Evolutionary conservation across 2,888 invertebrate genomes (phyloP).

Genomic region (Alentia gelatinosa): DNA sequence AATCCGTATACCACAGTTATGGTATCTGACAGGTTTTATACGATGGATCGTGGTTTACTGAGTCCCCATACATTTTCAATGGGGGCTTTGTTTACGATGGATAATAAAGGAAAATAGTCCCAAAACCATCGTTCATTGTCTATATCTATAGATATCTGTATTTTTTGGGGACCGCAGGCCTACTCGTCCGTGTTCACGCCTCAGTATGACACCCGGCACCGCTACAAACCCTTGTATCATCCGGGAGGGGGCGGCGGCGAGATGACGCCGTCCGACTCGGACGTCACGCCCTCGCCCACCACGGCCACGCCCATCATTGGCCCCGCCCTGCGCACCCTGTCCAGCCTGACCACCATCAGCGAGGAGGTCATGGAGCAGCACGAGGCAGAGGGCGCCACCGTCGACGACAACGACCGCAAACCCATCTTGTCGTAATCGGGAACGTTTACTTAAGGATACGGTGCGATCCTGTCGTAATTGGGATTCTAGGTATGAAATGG

Average conservation of each 20-base stretch:
- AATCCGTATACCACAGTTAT: no score
- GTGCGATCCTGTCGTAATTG: no score
- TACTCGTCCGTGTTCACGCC: slow-evolving; percentile 75
- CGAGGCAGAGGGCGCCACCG: not conserved
- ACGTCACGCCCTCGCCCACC: slow-evolving; percentile 38
- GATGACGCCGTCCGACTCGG: slow-evolving; percentile 17
- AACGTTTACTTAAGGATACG: no score
- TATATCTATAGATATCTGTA: not conserved
- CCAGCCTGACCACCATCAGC: slow-evolving; percentile 51
- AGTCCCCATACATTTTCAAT: no score
- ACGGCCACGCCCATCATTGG: slow-evolving; percentile 40
- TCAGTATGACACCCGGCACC: slow-evolving; percentile 69
- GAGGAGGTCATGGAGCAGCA: slow-evolving; percentile 42
- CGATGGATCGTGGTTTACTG: no score
- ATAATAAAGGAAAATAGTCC: no score
- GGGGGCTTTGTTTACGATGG: no score
- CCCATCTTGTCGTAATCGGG: slow-evolving; percentile 14
- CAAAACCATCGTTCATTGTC: no score
- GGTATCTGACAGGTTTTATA: no score
- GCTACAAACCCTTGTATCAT: slow-evolving; percentile 75
- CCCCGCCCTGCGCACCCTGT: slow-evolving; percentile 7
- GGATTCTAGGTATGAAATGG: no score
- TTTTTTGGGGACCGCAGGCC: slow-evolving; percentile 66
- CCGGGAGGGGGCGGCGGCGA: not conserved
- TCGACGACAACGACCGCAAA: slow-evolving; percentile 24